A percentile compares a stretch with the other conserved stretches of the same genome.
phyloP scores from a whole-genome alignment of 2,797 vertebrate genomes.

The Esox lucius region DNA sequence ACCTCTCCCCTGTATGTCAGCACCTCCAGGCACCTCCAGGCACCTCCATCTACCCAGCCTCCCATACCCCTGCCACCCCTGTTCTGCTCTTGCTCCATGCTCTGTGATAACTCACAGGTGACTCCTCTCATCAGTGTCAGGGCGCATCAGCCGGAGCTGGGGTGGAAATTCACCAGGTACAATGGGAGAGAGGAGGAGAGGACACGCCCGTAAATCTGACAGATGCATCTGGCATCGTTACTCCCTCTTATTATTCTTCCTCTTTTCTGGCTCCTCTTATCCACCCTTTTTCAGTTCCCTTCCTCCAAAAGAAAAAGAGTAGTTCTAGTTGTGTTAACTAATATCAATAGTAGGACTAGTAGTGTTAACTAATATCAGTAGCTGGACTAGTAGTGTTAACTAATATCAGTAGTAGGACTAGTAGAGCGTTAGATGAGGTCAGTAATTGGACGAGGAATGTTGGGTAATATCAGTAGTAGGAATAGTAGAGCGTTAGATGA shows the following conservation, averaged over 20 bases:
- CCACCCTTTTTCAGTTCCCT: constrained; percentile 15
- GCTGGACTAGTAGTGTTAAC: too few species aligned
- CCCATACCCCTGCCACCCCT: constrained; percentile 17
- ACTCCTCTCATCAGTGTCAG: constrained; percentile 54
- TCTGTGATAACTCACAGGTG: constrained; percentile 52
- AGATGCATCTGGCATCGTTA: constrained; percentile 67
- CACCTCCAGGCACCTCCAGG: background rate
- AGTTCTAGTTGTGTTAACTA: constrained; percentile 31
- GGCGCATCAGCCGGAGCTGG: constrained; percentile 26
- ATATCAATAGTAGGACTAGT: too few species aligned
- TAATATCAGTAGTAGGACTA: background rate
- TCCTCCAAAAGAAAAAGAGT: constrained; percentile 47
- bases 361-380: too few species aligned
- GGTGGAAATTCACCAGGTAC: background rate
- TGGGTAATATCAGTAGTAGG: too few species aligned
- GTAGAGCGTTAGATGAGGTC: too few species aligned
- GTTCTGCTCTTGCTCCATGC: constrained; percentile 18
- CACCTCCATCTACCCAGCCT: background rate
- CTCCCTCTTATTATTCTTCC: constrained; percentile 65
- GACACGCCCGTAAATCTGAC: constrained; percentile 60
- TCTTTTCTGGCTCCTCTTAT: constrained; percentile 55
- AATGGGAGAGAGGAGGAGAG: background rate
- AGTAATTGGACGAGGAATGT: too few species aligned
- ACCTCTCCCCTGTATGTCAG: background rate
- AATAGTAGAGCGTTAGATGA: too few species aligned